Base-by-base conservation (phyloP, 53 echinoderm and acorn worm species). In the Stichopus horrens region DNA sequence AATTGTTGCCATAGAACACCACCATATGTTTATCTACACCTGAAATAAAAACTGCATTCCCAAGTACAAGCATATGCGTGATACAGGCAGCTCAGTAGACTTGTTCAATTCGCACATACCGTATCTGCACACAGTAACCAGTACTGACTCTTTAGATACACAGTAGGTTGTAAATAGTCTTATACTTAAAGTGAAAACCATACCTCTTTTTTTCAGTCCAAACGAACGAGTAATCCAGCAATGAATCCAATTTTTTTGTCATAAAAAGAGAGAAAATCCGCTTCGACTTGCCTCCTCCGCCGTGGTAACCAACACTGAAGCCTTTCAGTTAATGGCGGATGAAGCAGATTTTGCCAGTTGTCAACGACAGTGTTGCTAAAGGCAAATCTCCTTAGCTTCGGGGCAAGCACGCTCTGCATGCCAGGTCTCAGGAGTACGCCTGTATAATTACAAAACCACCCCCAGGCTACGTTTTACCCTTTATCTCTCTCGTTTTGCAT, bases 401-500 rank as follows among this genome's bases (percentile, higher is more conserved):
- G 75, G 87, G 87, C 87, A 87, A 58, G 87, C 87, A 87, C 87
- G 87, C 87, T 21, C 87, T 58, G 87, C 75, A 74, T 75, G 87
- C 53, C 54, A 54, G 56, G 87, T 87, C 87, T 87, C 87, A 6
- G 75, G 87, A 87, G 87, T 74, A 58, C 75, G 54, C 75, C 87
- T 56, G 74, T 87, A 87, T 87, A 87, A 87, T 87, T 87, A 87
- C 87, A 87, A 87, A 87, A 56, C 87, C 74, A 54, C 74, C 87
- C 87, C 57, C 87, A 22, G 87, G 87, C 87, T 75, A 87, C 87
- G 75, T 87, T 87, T 87, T 87, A 87, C 87, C 87, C 87, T 87
- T 87, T 87, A 87, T 87, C 74, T 87, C 52, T 87, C 87, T 87
- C 87, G 87, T 87, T 87, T 87, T 87, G 87, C 87, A 87, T 87